phyloP scores from a whole-genome alignment of 2,797 vertebrate species.

The Melanogrammus aeglefinus region DNA sequence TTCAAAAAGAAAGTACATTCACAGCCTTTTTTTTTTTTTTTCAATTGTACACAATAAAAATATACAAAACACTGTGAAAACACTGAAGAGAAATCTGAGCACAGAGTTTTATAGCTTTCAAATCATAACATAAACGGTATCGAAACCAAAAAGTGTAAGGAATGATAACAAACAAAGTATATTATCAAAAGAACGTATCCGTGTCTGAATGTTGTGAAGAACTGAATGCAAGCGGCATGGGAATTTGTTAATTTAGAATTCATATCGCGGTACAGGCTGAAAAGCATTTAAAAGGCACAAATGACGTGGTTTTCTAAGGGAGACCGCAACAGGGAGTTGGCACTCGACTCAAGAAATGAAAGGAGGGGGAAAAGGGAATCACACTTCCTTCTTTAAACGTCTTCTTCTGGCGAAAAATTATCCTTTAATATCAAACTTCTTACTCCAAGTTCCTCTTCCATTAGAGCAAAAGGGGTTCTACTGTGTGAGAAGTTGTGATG shows the following conservation, averaged over 20 bases:
- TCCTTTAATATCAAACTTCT: neutral
- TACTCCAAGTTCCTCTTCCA: neutral
- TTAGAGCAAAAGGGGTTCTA: neutral
- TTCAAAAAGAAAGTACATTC: slow-evolving; percentile 65
- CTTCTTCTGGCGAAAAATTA: slow-evolving; percentile 3
- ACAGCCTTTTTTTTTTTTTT: slow-evolving; percentile 68
- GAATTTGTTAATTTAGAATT: slow-evolving; percentile 62
- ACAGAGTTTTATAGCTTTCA: slow-evolving; percentile 18
- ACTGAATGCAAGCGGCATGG: neutral
- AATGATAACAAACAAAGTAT: slow-evolving; percentile 49
- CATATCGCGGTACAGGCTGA: slow-evolving; percentile 57
- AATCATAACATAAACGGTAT: slow-evolving; percentile 51
- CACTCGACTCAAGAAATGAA: neutral
- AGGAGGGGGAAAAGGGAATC: slow-evolving; percentile 26
- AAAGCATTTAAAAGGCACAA: slow-evolving; percentile 62
- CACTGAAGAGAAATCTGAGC: slow-evolving; percentile 53
- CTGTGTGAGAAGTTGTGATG: slow-evolving; percentile 1
- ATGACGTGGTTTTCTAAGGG: slow-evolving; percentile 17
- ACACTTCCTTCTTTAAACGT: slow-evolving; percentile 29
- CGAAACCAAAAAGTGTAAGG: slow-evolving; percentile 50
- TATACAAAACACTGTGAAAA: slow-evolving; percentile 59
- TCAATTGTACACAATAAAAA: slow-evolving; percentile 71
- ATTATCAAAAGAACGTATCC: neutral
- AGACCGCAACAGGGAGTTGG: neutral
- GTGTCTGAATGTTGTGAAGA: neutral